These are phyloP conservation scores for Myotis myotis DNA, from an alignment of 2,797 vertebrate genomes.

Conservation along the genomic window DNA sequence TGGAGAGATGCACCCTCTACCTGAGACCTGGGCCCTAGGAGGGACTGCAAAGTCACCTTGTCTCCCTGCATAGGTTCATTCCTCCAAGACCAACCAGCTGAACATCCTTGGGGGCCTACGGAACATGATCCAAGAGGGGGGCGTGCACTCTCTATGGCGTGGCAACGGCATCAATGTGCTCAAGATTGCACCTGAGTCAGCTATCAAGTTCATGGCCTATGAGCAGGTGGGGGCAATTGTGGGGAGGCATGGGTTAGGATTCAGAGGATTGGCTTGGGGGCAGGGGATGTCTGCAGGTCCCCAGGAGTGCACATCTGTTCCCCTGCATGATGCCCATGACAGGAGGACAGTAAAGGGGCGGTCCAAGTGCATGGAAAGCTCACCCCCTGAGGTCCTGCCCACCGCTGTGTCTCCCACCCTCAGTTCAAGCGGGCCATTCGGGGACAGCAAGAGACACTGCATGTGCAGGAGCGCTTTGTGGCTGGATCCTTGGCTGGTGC, in stretches of 20 bases:
- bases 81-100: conserved; percentile 79
- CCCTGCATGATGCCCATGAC: not conserved
- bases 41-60: not conserved
- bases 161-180: conserved; percentile 91
- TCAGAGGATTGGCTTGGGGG: not conserved
- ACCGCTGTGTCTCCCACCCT: not conserved
- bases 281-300: not conserved
- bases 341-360: not conserved
- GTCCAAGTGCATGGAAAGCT: too few relatives aligned
- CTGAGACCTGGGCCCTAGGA: not conserved
- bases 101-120: conserved; percentile 86
- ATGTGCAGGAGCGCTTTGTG: conserved; percentile 82
- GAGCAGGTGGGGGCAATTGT: conserved; percentile 85
- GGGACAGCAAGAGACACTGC: conserved; percentile 80
- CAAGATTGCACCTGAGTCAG: conserved; percentile 91
- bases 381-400: not conserved
- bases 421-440: conserved; percentile 82
- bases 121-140: conserved; percentile 87
- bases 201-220: conserved; percentile 92
- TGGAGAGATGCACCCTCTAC: not conserved
- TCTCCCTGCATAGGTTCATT: conserved; percentile 76
- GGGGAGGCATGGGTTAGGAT: not conserved
- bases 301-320: not conserved
- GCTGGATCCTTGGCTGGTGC: conserved; percentile 84
- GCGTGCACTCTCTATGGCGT: conserved; percentile 88